These are phyloP conservation scores for Megaceryle torquata DNA, from an alignment of 2,113 vertebrate species.

Conservation along the genomic window DNA sequence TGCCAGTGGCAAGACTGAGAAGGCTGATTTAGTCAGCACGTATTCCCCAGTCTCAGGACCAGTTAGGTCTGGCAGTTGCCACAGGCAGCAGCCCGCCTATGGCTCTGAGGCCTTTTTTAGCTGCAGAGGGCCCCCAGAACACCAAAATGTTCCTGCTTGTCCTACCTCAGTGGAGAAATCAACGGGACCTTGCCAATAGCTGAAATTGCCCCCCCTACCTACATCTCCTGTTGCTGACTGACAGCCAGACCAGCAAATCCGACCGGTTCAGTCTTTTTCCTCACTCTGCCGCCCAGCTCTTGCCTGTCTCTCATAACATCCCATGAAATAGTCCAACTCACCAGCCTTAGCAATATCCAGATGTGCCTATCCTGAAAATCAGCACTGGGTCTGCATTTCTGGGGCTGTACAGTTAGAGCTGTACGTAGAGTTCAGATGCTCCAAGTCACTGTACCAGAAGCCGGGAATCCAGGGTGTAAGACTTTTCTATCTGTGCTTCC, in stretches of 20 bases:
- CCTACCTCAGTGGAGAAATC: not conserved
- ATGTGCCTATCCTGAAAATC: not conserved
- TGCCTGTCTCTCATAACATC: not conserved
- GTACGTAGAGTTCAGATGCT: not conserved
- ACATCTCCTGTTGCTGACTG: not conserved
- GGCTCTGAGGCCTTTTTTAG: not conserved
- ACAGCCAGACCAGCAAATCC: not conserved
- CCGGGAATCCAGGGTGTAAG: not conserved
- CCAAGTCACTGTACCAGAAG: not conserved
- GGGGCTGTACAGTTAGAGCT: not conserved
- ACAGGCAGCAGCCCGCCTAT: not conserved
- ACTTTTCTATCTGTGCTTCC: not conserved
- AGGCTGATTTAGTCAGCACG: not conserved
- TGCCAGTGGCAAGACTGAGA: not conserved
- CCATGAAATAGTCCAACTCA: not conserved
- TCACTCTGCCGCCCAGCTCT: not conserved
- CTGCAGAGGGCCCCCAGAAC: not conserved
- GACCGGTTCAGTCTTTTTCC: not conserved
- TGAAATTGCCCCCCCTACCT: not conserved
- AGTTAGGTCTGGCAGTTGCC: not conserved
- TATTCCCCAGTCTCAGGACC: not conserved
- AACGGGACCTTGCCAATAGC: rapidly evolving
- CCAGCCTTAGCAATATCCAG: not conserved
- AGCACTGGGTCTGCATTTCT: not conserved
- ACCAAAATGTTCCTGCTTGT: not conserved